Base-by-base conservation (phyloP, 2,888 invertebrate genomes). In the Cephus spinipes region DNA sequence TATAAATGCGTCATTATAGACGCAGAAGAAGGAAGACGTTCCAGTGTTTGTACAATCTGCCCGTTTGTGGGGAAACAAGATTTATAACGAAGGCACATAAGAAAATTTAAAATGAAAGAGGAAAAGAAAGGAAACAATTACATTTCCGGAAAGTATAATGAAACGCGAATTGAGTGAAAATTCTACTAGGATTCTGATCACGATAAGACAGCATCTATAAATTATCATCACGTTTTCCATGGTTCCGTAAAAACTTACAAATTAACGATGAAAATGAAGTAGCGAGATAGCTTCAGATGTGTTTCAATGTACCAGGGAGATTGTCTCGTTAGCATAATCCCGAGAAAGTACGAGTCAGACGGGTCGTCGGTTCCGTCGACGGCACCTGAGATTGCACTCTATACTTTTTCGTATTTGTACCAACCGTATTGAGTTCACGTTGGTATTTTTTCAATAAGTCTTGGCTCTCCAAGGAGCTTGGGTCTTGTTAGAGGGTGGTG, bases 261-360 rank as follows among this genome's bases (percentile, higher is more conserved):
- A 74, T 74, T 74, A 74, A 74, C 68, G 68, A 15, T 32, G n/a
- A 68, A 73, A 73, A 73, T 55, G 55, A 40, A 68, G 33, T 33
- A 77, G 34, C 68, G 76, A 30, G 12, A 76, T 33, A 73, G 73
- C 73, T 76, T 69, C 79, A 69, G 79, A 76, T 76, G 76, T 76
- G 69, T 76, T 68, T 79, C 76, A 80, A 79, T 77, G 81, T 79
- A 83, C 81, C 82, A 77, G 78, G 78, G 82, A 85, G 85, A 85
- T 88, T 85, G 85, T 85, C 86, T 88, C 85, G 87, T 89, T 89
- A 89, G 87, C 89, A 89, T 89, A 89, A 89, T 89, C 88, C 85
- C 82, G 81, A 84, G 85, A 85, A 83, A 84, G 83, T 85, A 84
- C 80, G 81, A 85, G 81, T 84, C 83, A 79, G 75, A 80, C 82